These are phyloP conservation scores for Brachionus calyciflorus DNA, from an alignment of 1,140 invertebrate genomes.

Conservation along the genomic window DNA sequence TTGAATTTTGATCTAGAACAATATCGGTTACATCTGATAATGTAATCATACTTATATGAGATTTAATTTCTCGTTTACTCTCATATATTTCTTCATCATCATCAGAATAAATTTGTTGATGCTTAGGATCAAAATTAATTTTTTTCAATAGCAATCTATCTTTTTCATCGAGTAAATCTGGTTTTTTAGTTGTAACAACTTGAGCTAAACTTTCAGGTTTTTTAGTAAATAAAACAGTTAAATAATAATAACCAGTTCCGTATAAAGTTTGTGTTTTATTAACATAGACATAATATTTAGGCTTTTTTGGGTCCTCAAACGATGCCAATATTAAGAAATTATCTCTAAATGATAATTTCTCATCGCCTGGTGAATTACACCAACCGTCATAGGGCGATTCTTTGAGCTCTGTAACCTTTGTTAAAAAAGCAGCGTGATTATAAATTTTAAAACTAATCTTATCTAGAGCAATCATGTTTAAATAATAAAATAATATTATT, in stretches of 20 bases:
- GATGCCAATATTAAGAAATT: conserved; percentile 21
- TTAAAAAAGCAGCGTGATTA: not conserved
- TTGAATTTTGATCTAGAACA: conserved; percentile 15
- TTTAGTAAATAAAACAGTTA: conserved; percentile 14
- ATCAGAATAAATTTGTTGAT: not conserved
- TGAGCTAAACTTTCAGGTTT: not conserved
- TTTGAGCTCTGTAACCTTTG: not conserved
- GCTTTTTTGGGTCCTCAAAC: not conserved
- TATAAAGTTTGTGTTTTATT: conserved; percentile 31
- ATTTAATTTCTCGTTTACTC: not conserved
- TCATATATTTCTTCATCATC: not conserved
- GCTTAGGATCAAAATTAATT: not conserved
- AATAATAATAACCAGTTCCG: conserved; percentile 39
- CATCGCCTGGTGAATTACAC: not conserved
- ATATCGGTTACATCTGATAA: conserved; percentile 18
- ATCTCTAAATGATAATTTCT: not conserved
- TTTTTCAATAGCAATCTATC: not conserved
- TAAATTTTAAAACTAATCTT: not conserved
- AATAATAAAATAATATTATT: conserved; percentile 28
- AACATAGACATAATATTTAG: conserved; percentile 40
- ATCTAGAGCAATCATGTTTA: conserved; percentile 29
- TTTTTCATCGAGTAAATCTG: not conserved
- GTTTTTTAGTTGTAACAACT: not conserved
- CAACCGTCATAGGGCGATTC: conserved; percentile 6
- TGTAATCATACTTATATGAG: not conserved